Percentiles rank a stretch among this genome's conserved stretches.
These are phyloP conservation scores for Falco punctatus DNA, from an alignment of 2,113 vertebrate species.

Conservation along the genomic window DNA sequence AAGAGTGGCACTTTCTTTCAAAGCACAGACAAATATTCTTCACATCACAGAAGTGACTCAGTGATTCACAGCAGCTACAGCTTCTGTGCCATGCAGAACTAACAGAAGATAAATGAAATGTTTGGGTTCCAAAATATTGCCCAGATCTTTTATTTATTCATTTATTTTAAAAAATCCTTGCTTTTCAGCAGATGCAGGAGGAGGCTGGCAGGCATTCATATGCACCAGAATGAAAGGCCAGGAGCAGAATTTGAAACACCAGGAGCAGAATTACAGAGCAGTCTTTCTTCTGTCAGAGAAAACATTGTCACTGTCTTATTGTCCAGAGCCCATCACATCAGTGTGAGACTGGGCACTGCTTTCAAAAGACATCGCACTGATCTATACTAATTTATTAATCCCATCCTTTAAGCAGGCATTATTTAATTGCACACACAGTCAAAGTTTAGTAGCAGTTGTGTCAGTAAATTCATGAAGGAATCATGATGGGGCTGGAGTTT, in stretches of 20 bases:
- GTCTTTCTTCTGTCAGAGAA: slow-evolving; percentile 22
- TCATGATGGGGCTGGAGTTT: background rate
- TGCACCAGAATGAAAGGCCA: background rate
- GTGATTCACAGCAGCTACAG: background rate
- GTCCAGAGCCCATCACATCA: background rate
- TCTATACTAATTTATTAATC: background rate
- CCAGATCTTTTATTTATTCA: background rate
- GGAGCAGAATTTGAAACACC: background rate
- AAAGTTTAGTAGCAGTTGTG: background rate
- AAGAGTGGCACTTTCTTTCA: background rate
- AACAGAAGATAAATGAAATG: background rate
- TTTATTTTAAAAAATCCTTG: background rate
- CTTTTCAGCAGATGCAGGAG: background rate
- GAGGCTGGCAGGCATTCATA: background rate
- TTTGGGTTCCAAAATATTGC: background rate
- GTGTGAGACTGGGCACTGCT: background rate
- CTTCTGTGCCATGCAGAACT: background rate
- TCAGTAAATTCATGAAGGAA: slow-evolving; percentile 17
- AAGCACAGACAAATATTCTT: background rate
- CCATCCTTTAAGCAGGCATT: background rate
- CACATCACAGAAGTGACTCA: background rate
- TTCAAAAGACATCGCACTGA: background rate
- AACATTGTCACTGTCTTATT: background rate
- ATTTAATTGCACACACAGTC: background rate
- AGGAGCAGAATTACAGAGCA: background rate